phyloP scores from a whole-genome alignment of 2,797 vertebrate genomes.

The Lacerta agilis region DNA sequence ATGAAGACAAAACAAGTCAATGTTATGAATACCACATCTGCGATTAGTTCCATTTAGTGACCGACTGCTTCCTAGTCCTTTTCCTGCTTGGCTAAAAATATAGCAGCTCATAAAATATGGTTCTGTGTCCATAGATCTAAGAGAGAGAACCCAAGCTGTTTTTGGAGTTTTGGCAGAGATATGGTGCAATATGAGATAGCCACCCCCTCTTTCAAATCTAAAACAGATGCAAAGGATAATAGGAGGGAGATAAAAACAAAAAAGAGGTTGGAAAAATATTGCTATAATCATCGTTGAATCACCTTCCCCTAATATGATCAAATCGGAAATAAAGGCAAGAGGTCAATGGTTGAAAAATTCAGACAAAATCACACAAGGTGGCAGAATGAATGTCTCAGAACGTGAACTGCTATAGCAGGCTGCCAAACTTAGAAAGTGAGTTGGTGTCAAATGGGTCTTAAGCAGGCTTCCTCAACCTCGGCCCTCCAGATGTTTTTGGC shows the following conservation, averaged over 20 bases:
- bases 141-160: conserved; percentile 9
- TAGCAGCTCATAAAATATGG: conserved; percentile 20
- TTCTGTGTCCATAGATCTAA: neutral
- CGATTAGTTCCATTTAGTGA: neutral
- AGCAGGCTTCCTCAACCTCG: too few relatives aligned
- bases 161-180: conserved; percentile 7
- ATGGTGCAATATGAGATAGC: neutral
- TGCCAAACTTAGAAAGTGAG: too few relatives aligned
- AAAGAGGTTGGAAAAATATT: neutral
- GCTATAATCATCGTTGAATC: neutral
- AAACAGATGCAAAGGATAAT: conserved; percentile 21
- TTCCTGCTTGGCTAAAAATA: conserved; percentile 17
- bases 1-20: conserved; percentile 13
- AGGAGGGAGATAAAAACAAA: conserved; percentile 1
- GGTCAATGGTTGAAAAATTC: neutral
- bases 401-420: neutral
- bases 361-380: neutral
- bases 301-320: neutral
- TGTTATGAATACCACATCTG: conserved; percentile 13
- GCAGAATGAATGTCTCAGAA: neutral
- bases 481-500: too few relatives aligned
- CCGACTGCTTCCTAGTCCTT: neutral
- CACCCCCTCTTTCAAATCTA: neutral
- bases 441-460: too few relatives aligned
- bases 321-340: neutral